Evolutionary conservation across 2,797 vertebrate genomes (phyloP).

Genomic region (Rhyacichthys aspro): DNA sequence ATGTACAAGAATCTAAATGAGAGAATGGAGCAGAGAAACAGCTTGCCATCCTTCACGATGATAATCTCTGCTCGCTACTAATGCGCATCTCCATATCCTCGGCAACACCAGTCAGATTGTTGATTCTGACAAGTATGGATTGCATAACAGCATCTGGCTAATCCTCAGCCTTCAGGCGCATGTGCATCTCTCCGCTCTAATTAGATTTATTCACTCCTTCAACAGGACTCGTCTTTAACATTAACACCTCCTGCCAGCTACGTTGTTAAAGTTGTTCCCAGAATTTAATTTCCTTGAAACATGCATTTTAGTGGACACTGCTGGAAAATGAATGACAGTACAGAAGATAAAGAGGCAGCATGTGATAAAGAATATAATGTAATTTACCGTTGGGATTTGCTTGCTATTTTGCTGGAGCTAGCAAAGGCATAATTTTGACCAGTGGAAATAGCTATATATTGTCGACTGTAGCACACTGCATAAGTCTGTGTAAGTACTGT

Average conservation of each 20-base stretch:
- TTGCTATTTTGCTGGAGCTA: background rate
- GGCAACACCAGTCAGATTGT: slow-evolving; percentile 92
- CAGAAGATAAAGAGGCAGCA: background rate
- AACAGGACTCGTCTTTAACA: slow-evolving; percentile 72
- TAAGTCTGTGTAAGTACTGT: slow-evolving; percentile 9
- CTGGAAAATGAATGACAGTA: slow-evolving; percentile 20
- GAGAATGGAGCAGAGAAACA: slow-evolving; percentile 68
- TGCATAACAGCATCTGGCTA: slow-evolving; percentile 84
- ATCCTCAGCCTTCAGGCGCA: slow-evolving; percentile 76
- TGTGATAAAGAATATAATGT: background rate
- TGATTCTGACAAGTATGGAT: slow-evolving; percentile 91
- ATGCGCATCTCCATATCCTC: slow-evolving; percentile 94
- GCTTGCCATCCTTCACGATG: slow-evolving; percentile 86
- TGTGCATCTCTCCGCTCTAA: slow-evolving; percentile 72
- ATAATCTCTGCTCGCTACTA: slow-evolving; percentile 91
- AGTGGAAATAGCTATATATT: background rate
- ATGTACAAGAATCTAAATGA: slow-evolving; percentile 59
- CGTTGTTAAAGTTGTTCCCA: slow-evolving; percentile 75
- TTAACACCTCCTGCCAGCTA: slow-evolving; percentile 66
- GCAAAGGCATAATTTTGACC: background rate
- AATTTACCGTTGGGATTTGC: slow-evolving; percentile 5
- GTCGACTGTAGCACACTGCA: too few relatives aligned
- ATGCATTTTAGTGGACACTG: slow-evolving; percentile 35
- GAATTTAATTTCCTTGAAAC: slow-evolving; percentile 5
- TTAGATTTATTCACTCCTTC: slow-evolving; percentile 77